Percentiles rank a stretch among this genome's conserved stretches.
These are phyloP conservation scores for Cantharis flavilabris DNA, from an alignment of 2,888 invertebrate species.

Conservation along the genomic window DNA sequence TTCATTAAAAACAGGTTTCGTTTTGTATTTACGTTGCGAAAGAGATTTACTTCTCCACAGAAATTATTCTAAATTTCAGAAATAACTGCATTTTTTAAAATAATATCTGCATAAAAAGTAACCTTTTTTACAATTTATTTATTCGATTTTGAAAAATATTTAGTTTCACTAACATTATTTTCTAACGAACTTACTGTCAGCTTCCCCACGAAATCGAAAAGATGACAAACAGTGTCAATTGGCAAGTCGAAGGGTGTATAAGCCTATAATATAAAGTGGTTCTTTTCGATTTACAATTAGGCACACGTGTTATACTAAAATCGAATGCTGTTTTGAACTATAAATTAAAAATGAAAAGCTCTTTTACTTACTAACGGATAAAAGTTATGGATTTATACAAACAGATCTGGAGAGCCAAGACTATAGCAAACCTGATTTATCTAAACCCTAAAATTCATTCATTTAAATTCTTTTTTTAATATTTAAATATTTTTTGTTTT, in stretches of 20 bases:
- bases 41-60: background rate
- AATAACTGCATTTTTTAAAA: background rate
- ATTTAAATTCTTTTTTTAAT: too few relatives aligned
- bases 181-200: constrained; percentile 12
- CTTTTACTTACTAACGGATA: background rate
- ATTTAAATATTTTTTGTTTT: too few relatives aligned
- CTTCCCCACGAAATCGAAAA: constrained; percentile 6
- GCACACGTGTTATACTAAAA: constrained; percentile 5
- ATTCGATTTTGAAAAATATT: background rate
- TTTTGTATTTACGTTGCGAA: background rate
- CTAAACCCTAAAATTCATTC: background rate
- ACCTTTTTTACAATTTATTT: background rate
- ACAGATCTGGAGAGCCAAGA: background rate
- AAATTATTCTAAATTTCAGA: background rate
- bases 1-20: constrained; percentile 2
- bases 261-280: constrained; percentile 9
- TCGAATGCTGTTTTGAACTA: background rate
- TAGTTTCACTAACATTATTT: background rate
- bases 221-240: constrained; percentile 16
- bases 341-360: background rate
- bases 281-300: background rate
- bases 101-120: background rate
- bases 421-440: background rate
- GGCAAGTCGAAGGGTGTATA: constrained; percentile 16
- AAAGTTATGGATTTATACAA: background rate